These are phyloP conservation scores for Drosophila siamana DNA, from an alignment of 2,888 invertebrate genomes.

Conservation along the genomic window DNA sequence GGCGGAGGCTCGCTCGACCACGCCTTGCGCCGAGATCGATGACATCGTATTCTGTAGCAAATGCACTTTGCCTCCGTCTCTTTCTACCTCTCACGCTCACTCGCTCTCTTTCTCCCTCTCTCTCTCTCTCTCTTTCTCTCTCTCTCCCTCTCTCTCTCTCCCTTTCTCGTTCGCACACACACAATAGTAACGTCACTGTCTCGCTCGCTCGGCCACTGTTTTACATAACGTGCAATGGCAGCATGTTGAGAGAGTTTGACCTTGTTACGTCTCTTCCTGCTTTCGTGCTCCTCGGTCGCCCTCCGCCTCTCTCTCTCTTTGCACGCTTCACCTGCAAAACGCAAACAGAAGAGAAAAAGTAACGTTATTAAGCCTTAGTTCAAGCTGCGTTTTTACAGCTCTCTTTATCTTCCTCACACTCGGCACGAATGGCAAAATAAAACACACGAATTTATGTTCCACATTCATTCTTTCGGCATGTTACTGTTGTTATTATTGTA, in stretches of 20 bases:
- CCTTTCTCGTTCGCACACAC: not conserved
- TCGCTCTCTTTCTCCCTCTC: not conserved
- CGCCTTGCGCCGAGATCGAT: conserved; percentile 94
- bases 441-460: conserved; percentile 57
- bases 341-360: conserved; percentile 21
- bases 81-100: conserved; percentile 11
- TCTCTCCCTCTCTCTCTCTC: conserved; percentile 3
- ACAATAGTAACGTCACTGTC: not conserved
- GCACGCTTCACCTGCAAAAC: conserved; percentile 39
- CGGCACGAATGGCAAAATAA: conserved; percentile 17
- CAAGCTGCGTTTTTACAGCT: conserved; percentile 23
- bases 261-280: conserved; percentile 46
- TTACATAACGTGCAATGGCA: conserved; percentile 38
- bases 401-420: not conserved
- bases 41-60: conserved; percentile 88
- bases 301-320: not conserved
- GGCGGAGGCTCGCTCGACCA: conserved; percentile 96
- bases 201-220: conserved; percentile 1
- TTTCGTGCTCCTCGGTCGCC: not conserved
- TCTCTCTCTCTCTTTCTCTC: not conserved
- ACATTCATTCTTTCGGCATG: conserved; percentile 46
- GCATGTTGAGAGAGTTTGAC: conserved; percentile 50
- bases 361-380: conserved; percentile 27
- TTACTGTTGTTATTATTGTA: conserved; percentile 32
- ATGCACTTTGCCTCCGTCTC: conserved; percentile 78